These are phyloP conservation scores for Perca fluviatilis DNA, from an alignment of 2,113 vertebrate species.

Conservation along the genomic window DNA sequence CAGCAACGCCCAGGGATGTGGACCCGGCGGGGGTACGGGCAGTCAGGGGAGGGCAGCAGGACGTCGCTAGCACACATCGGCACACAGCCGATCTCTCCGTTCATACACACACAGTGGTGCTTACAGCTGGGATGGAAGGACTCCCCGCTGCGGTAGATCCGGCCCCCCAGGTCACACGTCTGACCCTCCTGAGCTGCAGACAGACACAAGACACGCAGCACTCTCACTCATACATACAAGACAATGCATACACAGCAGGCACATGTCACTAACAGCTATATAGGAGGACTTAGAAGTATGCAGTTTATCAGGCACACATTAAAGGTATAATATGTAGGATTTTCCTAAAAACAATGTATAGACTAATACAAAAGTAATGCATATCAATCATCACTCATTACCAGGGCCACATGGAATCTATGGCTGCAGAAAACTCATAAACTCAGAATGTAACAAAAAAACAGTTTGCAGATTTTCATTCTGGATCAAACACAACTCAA, in stretches of 20 bases:
- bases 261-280: not conserved
- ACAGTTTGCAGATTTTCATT: too few relatives aligned
- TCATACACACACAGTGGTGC: conserved; percentile 87
- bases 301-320: too few relatives aligned
- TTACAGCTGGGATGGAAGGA: conserved; percentile 87
- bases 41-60: conserved; percentile 79
- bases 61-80: conserved; percentile 77
- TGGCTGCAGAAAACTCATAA: too few relatives aligned
- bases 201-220: not conserved
- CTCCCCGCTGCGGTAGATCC: conserved; percentile 85
- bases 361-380: too few relatives aligned
- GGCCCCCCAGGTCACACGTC: conserved; percentile 84
- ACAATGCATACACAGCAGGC: not conserved
- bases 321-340: too few relatives aligned
- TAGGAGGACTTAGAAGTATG: not conserved
- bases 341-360: too few relatives aligned
- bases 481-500: too few relatives aligned
- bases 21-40: conserved; percentile 79
- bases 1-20: conserved; percentile 83
- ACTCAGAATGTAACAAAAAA: too few relatives aligned
- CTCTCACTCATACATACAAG: not conserved
- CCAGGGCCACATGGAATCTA: too few relatives aligned
- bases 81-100: conserved; percentile 85
- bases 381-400: too few relatives aligned
- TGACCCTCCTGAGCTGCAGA: conserved; percentile 82